Evolutionary conservation across 2,888 invertebrate genomes (phyloP).

Genomic region (Heliconius sara): DNA sequence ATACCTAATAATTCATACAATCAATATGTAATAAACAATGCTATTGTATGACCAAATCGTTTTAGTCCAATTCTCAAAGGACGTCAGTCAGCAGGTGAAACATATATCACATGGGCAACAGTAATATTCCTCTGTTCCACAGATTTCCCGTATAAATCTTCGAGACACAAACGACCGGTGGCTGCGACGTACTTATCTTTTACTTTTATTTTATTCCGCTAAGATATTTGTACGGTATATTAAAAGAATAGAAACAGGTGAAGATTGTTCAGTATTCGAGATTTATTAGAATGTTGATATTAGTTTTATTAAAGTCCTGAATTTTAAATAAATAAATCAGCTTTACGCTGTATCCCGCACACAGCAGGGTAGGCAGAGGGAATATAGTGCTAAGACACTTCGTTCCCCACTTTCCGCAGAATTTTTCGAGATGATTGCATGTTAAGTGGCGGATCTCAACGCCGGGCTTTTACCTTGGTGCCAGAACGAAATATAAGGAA

Average conservation of each 20-base stretch:
- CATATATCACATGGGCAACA: constrained; percentile 56
- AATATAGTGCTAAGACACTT: too few relatives aligned
- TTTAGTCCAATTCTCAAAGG: constrained; percentile 41
- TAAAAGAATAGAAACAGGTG: constrained; percentile 26
- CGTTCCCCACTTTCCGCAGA: too few relatives aligned
- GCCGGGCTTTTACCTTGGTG: too few relatives aligned
- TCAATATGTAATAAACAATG: not conserved
- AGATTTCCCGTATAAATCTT: constrained; percentile 64
- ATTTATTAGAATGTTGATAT: not conserved
- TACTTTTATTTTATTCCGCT: constrained; percentile 49
- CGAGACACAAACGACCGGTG: constrained; percentile 54
- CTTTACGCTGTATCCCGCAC: too few relatives aligned
- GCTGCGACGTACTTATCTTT: constrained; percentile 48
- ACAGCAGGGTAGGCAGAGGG: too few relatives aligned
- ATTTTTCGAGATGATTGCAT: too few relatives aligned
- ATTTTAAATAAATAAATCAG: not conserved
- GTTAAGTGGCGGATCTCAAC: too few relatives aligned
- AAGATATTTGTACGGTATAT: constrained; percentile 40
- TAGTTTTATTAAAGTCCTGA: not conserved
- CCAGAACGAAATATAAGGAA: too few relatives aligned
- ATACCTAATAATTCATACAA: not conserved
- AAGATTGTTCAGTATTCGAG: not conserved
- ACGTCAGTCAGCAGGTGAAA: constrained; percentile 57
- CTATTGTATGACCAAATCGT: constrained; percentile 11
- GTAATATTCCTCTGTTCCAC: constrained; percentile 63